Percentiles rank a stretch among this genome's conserved stretches.
phyloP scores from a whole-genome alignment of 2,888 invertebrate species.

The Leucozona laternaria region DNA sequence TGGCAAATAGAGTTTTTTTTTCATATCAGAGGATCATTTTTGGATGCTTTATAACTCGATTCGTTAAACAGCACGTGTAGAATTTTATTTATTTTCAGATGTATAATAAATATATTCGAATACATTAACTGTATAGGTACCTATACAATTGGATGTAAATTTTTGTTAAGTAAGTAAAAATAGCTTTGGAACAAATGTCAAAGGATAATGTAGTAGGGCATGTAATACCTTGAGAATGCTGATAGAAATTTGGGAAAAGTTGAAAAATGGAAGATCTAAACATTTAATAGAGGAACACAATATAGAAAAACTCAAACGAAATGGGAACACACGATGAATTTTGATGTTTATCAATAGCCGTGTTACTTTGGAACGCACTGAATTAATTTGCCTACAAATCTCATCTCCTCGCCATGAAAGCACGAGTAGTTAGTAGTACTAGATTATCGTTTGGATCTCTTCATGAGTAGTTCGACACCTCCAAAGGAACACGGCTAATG shows the following conservation, averaged over 20 bases:
- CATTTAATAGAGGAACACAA: not conserved
- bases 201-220: not conserved
- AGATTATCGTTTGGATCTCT: no score
- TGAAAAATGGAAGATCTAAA: not conserved
- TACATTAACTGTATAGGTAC: not conserved
- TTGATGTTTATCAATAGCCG: no score
- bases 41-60: constrained; percentile 45
- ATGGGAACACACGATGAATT: no score
- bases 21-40: constrained; percentile 11
- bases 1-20: constrained; percentile 53
- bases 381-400: no score
- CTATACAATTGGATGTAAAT: not conserved
- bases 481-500: no score
- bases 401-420: no score
- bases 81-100: constrained; percentile 64
- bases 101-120: constrained; percentile 1
- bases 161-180: not conserved
- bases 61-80: constrained; percentile 56
- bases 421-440: no score
- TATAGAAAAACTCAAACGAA: no score
- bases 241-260: not conserved
- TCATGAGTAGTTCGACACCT: no score
- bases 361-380: no score
- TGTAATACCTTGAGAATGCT: not conserved
- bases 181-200: not conserved